These are phyloP conservation scores for Scaptomyza parva DNA, from an alignment of 2,888 invertebrate species.

Conservation along the genomic window DNA sequence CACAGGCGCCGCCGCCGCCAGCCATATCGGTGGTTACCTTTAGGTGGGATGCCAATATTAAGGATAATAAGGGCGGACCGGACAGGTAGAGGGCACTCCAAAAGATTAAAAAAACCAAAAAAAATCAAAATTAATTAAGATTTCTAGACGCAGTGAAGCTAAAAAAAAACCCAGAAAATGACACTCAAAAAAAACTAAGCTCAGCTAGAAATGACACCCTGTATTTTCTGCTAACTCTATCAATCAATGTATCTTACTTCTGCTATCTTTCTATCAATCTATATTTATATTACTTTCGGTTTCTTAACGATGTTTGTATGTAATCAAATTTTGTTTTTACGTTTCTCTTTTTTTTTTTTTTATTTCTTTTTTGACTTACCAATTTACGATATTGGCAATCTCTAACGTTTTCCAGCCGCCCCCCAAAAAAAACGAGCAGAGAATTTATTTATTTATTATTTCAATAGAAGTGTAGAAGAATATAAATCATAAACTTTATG, in stretches of 20 bases:
- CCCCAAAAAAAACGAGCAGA: no score
- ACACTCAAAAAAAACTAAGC: conserved; percentile 30
- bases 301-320: conserved; percentile 33
- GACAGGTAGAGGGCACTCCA: conserved; percentile 84
- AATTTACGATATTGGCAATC: conserved; percentile 9
- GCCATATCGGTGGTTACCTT: conserved; percentile 96
- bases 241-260: conserved; percentile 30
- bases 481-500: conserved; percentile 4
- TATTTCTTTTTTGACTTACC: conserved; percentile 25
- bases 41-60: conserved; percentile 91
- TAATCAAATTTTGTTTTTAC: conserved; percentile 25
- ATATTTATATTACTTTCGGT: conserved; percentile 14
- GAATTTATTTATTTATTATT: neutral
- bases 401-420: conserved; percentile 2
- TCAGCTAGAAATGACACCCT: conserved; percentile 53
- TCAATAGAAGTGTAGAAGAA: neutral
- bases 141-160: conserved; percentile 54
- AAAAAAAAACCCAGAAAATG: conserved; percentile 52
- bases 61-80: conserved; percentile 86
- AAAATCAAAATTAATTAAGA: conserved; percentile 25
- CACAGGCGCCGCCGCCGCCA: conserved; percentile 87
- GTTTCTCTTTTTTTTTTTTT: no score
- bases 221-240: conserved; percentile 53
- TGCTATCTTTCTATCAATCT: conserved; percentile 10
- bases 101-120: conserved; percentile 13